Evolutionary conservation across 2,888 invertebrate species (phyloP), one percentile per base, ranked within the genome.

Genomic region (Busseola fusca): DNA sequence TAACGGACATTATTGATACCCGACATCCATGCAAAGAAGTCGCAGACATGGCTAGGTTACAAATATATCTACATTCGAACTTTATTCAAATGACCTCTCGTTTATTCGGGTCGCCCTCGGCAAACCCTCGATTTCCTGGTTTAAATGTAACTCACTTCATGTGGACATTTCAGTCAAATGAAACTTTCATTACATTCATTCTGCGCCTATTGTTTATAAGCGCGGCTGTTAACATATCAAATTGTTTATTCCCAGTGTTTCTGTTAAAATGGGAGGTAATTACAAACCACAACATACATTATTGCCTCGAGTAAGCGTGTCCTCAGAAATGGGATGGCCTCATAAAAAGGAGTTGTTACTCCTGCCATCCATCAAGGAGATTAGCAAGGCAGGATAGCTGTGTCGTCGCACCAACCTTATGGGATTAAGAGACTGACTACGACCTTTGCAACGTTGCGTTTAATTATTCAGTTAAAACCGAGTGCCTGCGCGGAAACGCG

Each of bases 301-400:
- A 82, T 65, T 63, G 72, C 58, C 40, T 69, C 65, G 72, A 48
- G 62, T 58, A 34, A 71, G 21, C 63, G 59, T 74, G 67, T 81
- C 59, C 69, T 37, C 68, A 30, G 78, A 86, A 88, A 87, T 87
- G 80, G 80, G 77, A 80, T 81, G 79, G 83, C 72, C 72, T 80
- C 74, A 80, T 79, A 82, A 80, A 85, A 81, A 77, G 71, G 77
- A 76, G 66, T 75, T 74, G 66, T 75, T 74, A 64, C 75, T 80
- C 74, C 81, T 69, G 74, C 78, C 80, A 89, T 91, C 87, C 89
- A 88, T 91, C 91, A 90, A 88, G 80, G 77, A 87, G 89, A 90
- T 92, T 91, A 91, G 85, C 80, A 76, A 66, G 77, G 74, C 82
- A 79, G 84, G 69, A 65, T 83, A 74, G 74, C 63, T 76, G 69